Base-by-base conservation (phyloP, 2,888 invertebrate species). In the Drosophila kuntzei region DNA sequence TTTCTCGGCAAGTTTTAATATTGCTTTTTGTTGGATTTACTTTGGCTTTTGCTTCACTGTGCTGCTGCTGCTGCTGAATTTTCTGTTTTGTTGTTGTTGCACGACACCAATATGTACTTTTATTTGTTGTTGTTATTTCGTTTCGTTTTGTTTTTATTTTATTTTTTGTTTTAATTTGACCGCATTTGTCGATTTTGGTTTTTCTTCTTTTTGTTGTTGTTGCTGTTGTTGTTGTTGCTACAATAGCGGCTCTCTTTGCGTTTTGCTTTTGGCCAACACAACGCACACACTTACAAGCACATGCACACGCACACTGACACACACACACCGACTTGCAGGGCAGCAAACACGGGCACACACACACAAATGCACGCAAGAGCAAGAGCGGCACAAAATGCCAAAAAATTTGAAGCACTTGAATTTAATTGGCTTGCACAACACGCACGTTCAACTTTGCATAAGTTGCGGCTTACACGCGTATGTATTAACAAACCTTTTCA, bases 141-240 rank as follows among this genome's bases (percentile, higher is more conserved):
- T 37, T 47, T 16, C 29, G 27, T 44, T 51, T 51, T 20, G 5
- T 46, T 25, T 44, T 22, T n/a, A n/a, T n/a, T n/a, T n/a, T n/a
- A n/a, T 46, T 87, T 81, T 81, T 80, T 84, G 83, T 87, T 87
- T 87, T 59, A 83, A 86, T 83, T 83, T 88, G 83, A 83, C 83
- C 88, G 83, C 87, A 87, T 87, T 84, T 89, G 83, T 84, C 81
- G 83, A 79, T 81, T 84, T 84, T 64, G 89, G 87, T 70, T 83
- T 85, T 87, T 75, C 68, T 84, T 81, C 36, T 75, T 69, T 68
- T 76, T 77, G 39, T 71, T 71, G 50, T 43, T 69, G 65, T 46
- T 60, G 61, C 39, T 61, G 74, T 6, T 60, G 60, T 14, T 60
- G 49, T 22, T 51, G 44, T 60, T 63, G 63, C 55, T 49, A 32